Evolutionary conservation across 2,113 vertebrate species (phyloP), one percentile per base, ranked within the genome.

Genomic region (Phaetusa simplex): DNA sequence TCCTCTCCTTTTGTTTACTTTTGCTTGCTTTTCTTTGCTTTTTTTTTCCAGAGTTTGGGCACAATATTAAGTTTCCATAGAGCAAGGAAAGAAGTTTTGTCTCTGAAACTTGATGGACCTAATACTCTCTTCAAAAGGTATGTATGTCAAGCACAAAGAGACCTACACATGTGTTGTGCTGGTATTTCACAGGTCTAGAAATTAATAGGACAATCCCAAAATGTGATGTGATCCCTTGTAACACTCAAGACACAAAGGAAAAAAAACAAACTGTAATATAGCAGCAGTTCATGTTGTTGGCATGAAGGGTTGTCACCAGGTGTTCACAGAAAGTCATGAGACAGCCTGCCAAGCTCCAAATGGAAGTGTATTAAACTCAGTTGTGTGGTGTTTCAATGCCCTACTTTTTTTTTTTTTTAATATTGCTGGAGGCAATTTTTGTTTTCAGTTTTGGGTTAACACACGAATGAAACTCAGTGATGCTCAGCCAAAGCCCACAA

Each of bases 401-500:
- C 61, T 87, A 19, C 14, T 82, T 59, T 74, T 40, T 38, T 38
- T 40, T 52, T 86, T 86, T 88, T 70, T 27, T 16, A 22, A 23
- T 74, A 23, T 72, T 85, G 49, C 53, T 66, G 71, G 49, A 93
- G 86, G 89, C 78, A 89, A 59, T 66, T 93, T 86, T 93, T 87
- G 21, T 82, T 94, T 91, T 74, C 67, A 82, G 45, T 88, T 90
- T 94, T 89, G 26, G 36, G 91, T 85, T 94, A 93, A 55, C 50
- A 73, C 50, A 86, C 24, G 73, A 80, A 38, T 90, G 86, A 85
- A 94, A 66, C 58, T 80, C 95, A 93, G 93, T 91, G 89, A 95
- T 93, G 67, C 82, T 94, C 67, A 70, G 95, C 91, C 95, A 97
- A 97, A 96, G 87, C 53, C 93, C 95, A 71, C 91, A 94, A 91